phyloP scores from a whole-genome alignment of 2,113 vertebrate genomes.

The Carassius carassius region DNA sequence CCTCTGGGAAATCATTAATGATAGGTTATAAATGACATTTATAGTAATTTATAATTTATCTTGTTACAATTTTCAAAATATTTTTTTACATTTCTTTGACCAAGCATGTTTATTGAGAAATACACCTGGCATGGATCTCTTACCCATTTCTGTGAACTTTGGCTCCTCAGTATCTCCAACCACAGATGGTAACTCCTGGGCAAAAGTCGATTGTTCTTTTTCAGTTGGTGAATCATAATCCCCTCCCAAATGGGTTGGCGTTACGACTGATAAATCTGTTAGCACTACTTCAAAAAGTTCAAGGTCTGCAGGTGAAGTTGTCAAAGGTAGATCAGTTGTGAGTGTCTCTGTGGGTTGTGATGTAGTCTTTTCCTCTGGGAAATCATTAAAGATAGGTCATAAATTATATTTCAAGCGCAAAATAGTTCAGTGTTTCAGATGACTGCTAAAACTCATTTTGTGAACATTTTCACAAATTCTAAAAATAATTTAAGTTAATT shows the following conservation, averaged over 20 bases:
- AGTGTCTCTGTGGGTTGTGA: not conserved
- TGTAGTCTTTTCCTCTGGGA: slow-evolving; percentile 29
- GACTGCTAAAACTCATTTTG: not conserved
- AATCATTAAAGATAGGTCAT: not conserved
- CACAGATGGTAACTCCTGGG: not conserved
- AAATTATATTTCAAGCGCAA: not conserved
- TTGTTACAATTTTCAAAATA: too few relatives aligned
- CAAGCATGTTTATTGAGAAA: not conserved
- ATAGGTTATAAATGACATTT: not conserved
- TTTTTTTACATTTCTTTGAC: not conserved
- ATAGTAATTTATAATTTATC: too few relatives aligned
- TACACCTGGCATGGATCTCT: not conserved
- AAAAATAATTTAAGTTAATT: not conserved
- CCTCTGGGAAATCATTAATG: slow-evolving; percentile 35
- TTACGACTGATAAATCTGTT: slow-evolving; percentile 34
- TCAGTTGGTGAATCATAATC: not conserved
- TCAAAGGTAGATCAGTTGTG: slow-evolving; percentile 31
- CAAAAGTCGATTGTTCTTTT: not conserved
- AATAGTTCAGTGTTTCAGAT: not conserved
- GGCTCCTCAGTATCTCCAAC: not conserved
- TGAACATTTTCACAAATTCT: not conserved
- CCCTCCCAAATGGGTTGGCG: not conserved
- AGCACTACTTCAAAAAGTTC: slow-evolving; percentile 60
- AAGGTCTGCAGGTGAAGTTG: slow-evolving; percentile 52
- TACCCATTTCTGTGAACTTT: slow-evolving; percentile 16